Conservation (phyloP, 2,888 invertebrate genomes). For the Caenorhabditis afra region DNA sequence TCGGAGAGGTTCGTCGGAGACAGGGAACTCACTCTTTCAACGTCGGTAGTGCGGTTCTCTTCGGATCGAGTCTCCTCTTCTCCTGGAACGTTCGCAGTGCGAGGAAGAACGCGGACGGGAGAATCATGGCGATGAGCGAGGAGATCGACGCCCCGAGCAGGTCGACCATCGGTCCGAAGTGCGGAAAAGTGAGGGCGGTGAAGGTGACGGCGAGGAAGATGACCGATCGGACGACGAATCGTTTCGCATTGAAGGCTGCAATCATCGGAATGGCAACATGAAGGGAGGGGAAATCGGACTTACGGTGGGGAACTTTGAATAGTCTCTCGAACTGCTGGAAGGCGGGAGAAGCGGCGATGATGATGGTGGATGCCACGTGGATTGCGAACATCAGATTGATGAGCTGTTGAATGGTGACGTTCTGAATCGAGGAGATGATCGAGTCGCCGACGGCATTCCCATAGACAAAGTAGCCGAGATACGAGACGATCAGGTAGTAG, state of each 20-base stretch:
- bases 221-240: conserved; percentile 70
- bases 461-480: conserved; percentile 56
- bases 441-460: conserved; percentile 60
- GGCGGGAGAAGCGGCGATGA: conserved; percentile 76
- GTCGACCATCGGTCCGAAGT: conserved; percentile 75
- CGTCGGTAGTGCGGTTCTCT: conserved; percentile 13
- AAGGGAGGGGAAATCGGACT: neutral
- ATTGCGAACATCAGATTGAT: conserved; percentile 77
- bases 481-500: conserved; percentile 53
- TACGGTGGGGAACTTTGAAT: conserved; percentile 71
- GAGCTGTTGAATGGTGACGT: conserved; percentile 57
- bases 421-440: conserved; percentile 61
- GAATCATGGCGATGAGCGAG: conserved; percentile 61
- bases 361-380: conserved; percentile 76
- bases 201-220: conserved; percentile 69
- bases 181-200: conserved; percentile 71
- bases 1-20: neutral
- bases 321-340: conserved; percentile 75
- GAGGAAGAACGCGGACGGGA: conserved; percentile 66
- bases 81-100: conserved; percentile 49
- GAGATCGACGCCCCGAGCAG: conserved; percentile 66
- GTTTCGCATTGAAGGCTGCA: conserved; percentile 58
- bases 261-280: neutral
- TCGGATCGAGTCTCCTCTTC: conserved; percentile 15
- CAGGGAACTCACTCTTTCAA: conserved; percentile 14